Evolutionary conservation across 2,113 vertebrate species (phyloP), one percentile per base, ranked within the genome.

Genomic region (Cinclus mexicanus): DNA sequence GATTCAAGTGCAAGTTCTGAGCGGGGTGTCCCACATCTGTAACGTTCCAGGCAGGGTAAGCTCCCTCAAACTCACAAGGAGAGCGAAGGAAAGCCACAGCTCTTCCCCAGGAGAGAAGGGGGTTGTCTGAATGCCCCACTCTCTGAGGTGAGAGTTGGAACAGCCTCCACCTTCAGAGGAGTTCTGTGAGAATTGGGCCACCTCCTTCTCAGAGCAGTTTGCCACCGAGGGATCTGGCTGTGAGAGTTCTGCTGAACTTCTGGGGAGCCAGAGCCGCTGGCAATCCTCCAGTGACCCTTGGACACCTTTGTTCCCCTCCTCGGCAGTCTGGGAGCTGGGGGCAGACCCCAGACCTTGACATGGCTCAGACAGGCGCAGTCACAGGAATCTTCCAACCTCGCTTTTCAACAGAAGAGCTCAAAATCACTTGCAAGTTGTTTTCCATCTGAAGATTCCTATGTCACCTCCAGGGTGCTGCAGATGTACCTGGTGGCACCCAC

Each of bases 291-390:
- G 57, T 12, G 31, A 8, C 52, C 69, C 1, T 15, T 42, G 50
- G 29, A 44, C 50, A 35, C 42, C 18, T 75, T 24, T 59, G 28
- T 33, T 25, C 59, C 29, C 22, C 2, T 86, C 42, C 9, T 22
- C 56, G 41, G 65, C 39, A 37, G 79, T 52, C n/a, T 47, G 37
- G n/a, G 60, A 17, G 31, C 26, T 21, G 44, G 57, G 33, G 11
- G 59, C 24, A 74, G 67, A 26, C 16, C 15, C 3, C 15, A 65
- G 26, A 28, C 33, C 17, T 10, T 19, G 35, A 17, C 41, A 26
- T 37, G 79, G 42, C 53, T 89, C 33, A 49, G 42, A 14, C 2
- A 4, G 31, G 7, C 1, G 0, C 12, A 61, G 35, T 21, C 35
- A 42, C 21, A 80, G 42, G 71, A 83, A 67, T 44, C 39, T 69